phyloP scores from a whole-genome alignment of 2,888 invertebrate species.

The Folsomia manolachei region DNA sequence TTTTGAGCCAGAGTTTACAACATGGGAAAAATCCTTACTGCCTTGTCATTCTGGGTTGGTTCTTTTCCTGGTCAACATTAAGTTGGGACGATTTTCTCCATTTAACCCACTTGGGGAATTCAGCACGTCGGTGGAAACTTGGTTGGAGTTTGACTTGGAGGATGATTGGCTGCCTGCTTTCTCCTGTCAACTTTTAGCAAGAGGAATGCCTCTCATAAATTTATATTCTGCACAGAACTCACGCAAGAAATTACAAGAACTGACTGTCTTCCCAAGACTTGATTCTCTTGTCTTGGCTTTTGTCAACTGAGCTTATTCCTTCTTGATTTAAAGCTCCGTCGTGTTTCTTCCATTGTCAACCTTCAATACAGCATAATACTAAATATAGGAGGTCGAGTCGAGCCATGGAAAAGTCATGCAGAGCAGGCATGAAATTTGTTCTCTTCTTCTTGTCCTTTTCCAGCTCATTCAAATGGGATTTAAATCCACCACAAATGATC shows the following conservation, averaged over 20 bases:
- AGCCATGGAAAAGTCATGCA: neutral
- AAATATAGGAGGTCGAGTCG: neutral
- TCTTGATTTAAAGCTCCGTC: constrained; percentile 1
- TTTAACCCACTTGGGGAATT: neutral
- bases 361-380: neutral
- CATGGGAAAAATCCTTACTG: too few species aligned
- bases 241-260: constrained; percentile 3
- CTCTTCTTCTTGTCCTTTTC: neutral
- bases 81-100: neutral
- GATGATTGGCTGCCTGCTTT: neutral
- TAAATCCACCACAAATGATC: neutral
- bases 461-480: neutral
- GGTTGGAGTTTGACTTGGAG: too few species aligned
- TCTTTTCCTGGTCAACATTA: too few species aligned
- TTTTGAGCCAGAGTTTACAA: too few species aligned
- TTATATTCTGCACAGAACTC: neutral
- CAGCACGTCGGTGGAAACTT: neutral
- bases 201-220: neutral
- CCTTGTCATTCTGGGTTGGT: too few species aligned
- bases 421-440: neutral
- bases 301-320: neutral
- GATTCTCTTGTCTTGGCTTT: neutral
- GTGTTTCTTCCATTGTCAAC: neutral
- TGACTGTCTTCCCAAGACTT: constrained; percentile 6
- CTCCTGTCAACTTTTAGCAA: neutral